A percentile compares a stretch with the other conserved stretches of the same genome.
These are phyloP conservation scores for Argyra leucocephala DNA, from an alignment of 2,888 invertebrate genomes.

Conservation along the genomic window DNA sequence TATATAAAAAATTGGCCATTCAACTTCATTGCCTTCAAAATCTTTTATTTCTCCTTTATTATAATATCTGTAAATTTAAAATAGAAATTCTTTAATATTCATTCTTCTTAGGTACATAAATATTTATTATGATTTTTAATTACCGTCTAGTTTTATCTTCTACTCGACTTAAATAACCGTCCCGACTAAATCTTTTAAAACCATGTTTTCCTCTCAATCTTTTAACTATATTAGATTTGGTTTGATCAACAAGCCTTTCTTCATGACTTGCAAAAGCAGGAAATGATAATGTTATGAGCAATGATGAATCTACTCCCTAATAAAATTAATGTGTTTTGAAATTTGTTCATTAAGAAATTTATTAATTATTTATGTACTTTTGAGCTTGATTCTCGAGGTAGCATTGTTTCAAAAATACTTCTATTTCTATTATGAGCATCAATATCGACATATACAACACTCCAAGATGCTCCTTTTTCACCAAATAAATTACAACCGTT, in stretches of 20 bases:
- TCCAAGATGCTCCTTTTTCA: slow-evolving; percentile 94
- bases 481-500: slow-evolving; percentile 98
- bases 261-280: slow-evolving; percentile 98
- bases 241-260: slow-evolving; percentile 72
- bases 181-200: slow-evolving; percentile 86
- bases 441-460: slow-evolving; percentile 97
- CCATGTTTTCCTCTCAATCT: slow-evolving; percentile 83
- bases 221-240: slow-evolving; percentile 73
- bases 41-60: slow-evolving; percentile 85
- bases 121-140: neutral
- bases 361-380: slow-evolving; percentile 55
- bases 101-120: neutral
- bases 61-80: slow-evolving; percentile 58
- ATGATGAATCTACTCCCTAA: slow-evolving; percentile 85
- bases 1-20: slow-evolving; percentile 95
- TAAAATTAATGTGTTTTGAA: slow-evolving; percentile 27
- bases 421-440: slow-evolving; percentile 98
- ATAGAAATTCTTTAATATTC: neutral
- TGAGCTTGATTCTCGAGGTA: slow-evolving; percentile 95
- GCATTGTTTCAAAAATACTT: slow-evolving; percentile 95
- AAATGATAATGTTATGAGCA: slow-evolving; percentile 89
- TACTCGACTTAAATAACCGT: slow-evolving; percentile 82
- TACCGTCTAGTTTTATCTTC: slow-evolving; percentile 66
- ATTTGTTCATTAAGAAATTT: neutral
- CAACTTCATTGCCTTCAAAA: slow-evolving; percentile 92